These are phyloP conservation scores for Luperina testacea DNA, from an alignment of 2,888 invertebrate genomes.

Conservation along the genomic window DNA sequence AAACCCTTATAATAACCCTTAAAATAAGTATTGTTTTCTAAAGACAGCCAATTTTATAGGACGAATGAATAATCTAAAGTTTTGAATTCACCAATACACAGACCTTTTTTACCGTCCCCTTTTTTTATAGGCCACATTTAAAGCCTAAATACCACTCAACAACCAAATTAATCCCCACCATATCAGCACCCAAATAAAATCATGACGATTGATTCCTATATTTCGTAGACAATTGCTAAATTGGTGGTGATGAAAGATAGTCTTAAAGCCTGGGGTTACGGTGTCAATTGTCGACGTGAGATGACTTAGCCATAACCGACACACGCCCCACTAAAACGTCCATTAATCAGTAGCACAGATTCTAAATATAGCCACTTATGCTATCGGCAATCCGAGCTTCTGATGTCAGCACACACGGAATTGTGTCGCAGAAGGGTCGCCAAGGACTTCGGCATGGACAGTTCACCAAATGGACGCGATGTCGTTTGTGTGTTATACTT, in stretches of 20 bases:
- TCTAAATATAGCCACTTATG: slow-evolving; percentile 90
- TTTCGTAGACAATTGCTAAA: slow-evolving; percentile 66
- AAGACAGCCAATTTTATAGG: no score
- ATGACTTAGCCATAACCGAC: slow-evolving; percentile 76
- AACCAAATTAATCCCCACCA: slow-evolving; percentile 42
- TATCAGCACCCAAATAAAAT: slow-evolving; percentile 56
- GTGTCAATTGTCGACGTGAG: slow-evolving; percentile 83
- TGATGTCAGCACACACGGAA: slow-evolving; percentile 82
- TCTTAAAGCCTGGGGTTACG: slow-evolving; percentile 82
- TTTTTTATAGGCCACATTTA: neutral
- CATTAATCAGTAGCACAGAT: slow-evolving; percentile 88
- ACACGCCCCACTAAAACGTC: slow-evolving; percentile 77
- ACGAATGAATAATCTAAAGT: neutral
- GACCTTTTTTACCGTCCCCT: neutral
- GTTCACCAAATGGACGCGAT: slow-evolving; percentile 4
- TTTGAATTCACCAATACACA: neutral
- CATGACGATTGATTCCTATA: slow-evolving; percentile 65
- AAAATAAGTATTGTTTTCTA: neutral
- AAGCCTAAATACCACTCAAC: neutral
- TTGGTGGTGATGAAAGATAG: slow-evolving; percentile 75
- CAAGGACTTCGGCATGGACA: slow-evolving; percentile 49
- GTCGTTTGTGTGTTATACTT: neutral
- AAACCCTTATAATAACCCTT: no score
- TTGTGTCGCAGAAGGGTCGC: slow-evolving; percentile 57
- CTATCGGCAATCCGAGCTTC: slow-evolving; percentile 78